These are phyloP conservation scores for Chondrosia reniformis DNA, from an alignment of 37 sponge, comb jelly and placozoan genomes.

Conservation along the genomic window DNA sequence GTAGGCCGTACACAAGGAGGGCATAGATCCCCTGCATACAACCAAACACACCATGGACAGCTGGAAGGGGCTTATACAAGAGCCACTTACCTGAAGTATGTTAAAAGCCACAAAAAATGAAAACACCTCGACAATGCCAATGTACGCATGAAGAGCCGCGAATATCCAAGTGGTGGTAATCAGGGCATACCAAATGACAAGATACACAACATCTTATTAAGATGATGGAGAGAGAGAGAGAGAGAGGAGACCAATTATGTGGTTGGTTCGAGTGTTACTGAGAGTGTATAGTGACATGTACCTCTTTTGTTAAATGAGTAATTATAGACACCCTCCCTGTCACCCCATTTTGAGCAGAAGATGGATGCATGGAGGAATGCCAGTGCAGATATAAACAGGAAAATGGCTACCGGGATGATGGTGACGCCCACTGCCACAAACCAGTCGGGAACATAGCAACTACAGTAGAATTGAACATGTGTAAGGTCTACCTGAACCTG, in stretches of 20 bases:
- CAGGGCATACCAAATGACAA: conserved; percentile 50
- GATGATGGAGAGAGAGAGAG: background rate
- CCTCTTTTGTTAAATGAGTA: conserved; percentile 69
- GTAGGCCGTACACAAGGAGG: conserved; percentile 52
- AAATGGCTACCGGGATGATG: conserved; percentile 49
- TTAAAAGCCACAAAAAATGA: conserved; percentile 48
- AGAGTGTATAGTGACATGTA: background rate
- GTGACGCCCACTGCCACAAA: conserved; percentile 46
- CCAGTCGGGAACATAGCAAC: conserved; percentile 69
- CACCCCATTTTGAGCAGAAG: conserved; percentile 71
- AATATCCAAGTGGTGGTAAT: conserved; percentile 39
- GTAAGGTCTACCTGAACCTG: background rate
- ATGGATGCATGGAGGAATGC: conserved; percentile 63
- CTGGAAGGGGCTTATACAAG: no score
- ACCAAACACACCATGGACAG: background rate
- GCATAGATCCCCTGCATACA: conserved; percentile 51
- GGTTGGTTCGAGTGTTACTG: background rate
- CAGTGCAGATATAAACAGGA: conserved; percentile 35
- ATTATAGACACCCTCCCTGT: conserved; percentile 60
- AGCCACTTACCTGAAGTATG: conserved; percentile 46
- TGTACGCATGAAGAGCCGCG: conserved; percentile 55
- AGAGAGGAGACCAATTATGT: background rate
- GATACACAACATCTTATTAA: conserved; percentile 50
- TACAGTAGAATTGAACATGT: conserved; percentile 16
- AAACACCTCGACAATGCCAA: conserved; percentile 51